These are phyloP conservation scores for Lepidurus packardi DNA, from an alignment of 1,140 invertebrate species.

Conservation along the genomic window DNA sequence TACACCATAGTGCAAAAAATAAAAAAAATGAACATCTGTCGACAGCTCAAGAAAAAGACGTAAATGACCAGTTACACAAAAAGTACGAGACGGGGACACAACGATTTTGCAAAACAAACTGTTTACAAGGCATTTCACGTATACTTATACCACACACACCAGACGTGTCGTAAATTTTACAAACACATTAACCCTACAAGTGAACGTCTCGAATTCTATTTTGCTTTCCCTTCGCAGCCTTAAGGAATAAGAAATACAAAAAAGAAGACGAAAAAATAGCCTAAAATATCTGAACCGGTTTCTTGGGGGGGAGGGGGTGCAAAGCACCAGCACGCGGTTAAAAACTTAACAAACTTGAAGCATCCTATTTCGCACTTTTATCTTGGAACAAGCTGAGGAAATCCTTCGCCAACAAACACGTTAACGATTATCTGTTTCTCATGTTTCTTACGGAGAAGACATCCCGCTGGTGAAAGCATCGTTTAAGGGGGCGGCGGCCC, in stretches of 20 bases:
- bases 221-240: not conserved
- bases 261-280: not conserved
- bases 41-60: not conserved
- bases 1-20: not conserved
- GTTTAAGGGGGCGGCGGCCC: not conserved
- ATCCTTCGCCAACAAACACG: not conserved
- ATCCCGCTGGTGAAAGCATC: not conserved
- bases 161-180: not conserved
- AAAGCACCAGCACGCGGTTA: not conserved
- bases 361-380: conserved; percentile 12
- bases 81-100: not conserved
- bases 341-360: not conserved
- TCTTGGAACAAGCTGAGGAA: not conserved
- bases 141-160: not conserved
- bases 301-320: not conserved
- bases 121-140: not conserved
- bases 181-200: not conserved
- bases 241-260: not conserved
- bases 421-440: conserved; percentile 15
- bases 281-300: not conserved
- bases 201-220: not conserved
- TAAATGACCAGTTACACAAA: not conserved
- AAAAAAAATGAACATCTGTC: not conserved
- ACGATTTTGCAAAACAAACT: not conserved
- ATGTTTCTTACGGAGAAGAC: not conserved